Base-by-base conservation (phyloP, 2,797 vertebrate genomes). In the Tenualosa thibaudeaui region DNA sequence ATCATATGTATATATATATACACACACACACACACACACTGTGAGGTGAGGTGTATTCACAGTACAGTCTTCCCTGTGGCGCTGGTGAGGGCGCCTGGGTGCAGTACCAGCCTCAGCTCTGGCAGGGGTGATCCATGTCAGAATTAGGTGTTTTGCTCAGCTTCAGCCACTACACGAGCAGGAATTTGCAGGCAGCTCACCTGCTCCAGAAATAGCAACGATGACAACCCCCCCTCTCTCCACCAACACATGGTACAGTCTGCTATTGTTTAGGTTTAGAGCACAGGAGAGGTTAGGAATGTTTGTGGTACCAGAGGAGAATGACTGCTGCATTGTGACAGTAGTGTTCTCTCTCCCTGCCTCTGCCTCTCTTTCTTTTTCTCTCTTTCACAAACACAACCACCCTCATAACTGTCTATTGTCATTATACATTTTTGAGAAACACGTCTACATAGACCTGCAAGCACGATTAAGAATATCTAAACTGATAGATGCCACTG, bases 151-250 rank as follows among this genome's bases (percentile, higher is more conserved):
- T 43, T 31, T 78, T 78, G 71, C 71, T 43, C 71, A 22, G 71
- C 71, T 43, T 22, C 71, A 22, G 40, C 40, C 71, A 78, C 71
- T 46, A 78, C 17, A 22, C 8, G 40, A 40, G 71, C 71, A 78
- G 71, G 71, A 78, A 78, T 78, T 46, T 78, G 71, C 71, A 46
- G 71, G 71, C 71, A 78, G 71, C 71, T 78, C 17, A 22, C 15
- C 71, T 1, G 40, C 71, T 78, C 71, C 71, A 78, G 71, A 78
- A 78, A 78, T 78, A 78, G 71, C 71, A 43, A 2, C 17, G 22
- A 40, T 46, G 71, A 46, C 40, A 40, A 78, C 71, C 40, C 71
- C 68, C 71, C 68, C 54, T 56, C 19, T 71, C n/a, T 78, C 68
- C 37, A 1, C 40, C 3, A 40, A 15, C 40, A 78, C 71, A 78